These are phyloP conservation scores for Conus ventricosus DNA, from an alignment of 1,140 invertebrate species.

Conservation along the genomic window DNA sequence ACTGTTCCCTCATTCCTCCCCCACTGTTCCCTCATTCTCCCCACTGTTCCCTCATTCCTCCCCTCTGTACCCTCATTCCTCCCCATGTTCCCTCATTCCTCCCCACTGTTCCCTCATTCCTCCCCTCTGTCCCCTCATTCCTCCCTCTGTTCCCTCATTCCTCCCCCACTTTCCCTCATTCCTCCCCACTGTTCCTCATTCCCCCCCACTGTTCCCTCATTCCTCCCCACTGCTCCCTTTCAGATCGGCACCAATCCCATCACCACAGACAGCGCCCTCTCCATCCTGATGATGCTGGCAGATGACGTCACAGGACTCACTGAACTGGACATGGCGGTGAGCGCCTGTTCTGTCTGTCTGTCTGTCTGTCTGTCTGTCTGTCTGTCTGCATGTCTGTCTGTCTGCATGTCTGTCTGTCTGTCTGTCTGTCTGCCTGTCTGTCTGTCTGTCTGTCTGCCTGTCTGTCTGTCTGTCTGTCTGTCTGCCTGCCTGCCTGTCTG, in stretches of 20 bases:
- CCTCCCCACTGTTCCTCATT: no score
- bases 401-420: neutral
- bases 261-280: slow-evolving; percentile 60
- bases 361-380: neutral
- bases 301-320: slow-evolving; percentile 53
- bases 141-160: no score
- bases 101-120: no score
- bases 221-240: neutral
- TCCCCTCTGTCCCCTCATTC: no score
- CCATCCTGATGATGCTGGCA: slow-evolving; percentile 55
- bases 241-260: slow-evolving; percentile 66
- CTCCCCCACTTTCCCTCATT: no score
- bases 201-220: no score
- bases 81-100: no score
- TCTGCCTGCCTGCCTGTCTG: neutral
- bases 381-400: slow-evolving; percentile 7
- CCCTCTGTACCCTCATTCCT: no score
- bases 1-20: no score
- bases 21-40: no score
- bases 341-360: neutral
- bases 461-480: neutral
- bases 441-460: neutral
- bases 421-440: neutral
- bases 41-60: no score
- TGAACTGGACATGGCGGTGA: slow-evolving; percentile 61